phyloP scores from a whole-genome alignment of 2,888 invertebrate genomes.

The Lamellibrachia satsuma region DNA sequence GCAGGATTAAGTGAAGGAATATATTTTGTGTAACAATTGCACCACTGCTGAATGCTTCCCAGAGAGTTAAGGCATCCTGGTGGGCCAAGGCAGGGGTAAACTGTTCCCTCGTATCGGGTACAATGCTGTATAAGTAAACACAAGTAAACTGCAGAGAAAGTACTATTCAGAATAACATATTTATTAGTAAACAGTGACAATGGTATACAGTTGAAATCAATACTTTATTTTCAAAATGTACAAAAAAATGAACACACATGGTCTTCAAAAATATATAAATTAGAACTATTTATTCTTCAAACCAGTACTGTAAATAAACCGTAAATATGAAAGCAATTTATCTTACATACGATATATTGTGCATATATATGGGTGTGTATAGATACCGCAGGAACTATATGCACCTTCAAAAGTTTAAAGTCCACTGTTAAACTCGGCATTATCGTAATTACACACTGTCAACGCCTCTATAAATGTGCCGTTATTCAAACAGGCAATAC shows the following conservation, averaged over 20 bases:
- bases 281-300: slow-evolving; percentile 11
- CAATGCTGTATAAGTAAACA: background rate
- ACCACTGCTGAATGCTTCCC: too few relatives aligned
- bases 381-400: slow-evolving; percentile 1
- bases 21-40: too few relatives aligned
- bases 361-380: slow-evolving; percentile 17
- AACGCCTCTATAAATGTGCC: background rate
- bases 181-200: slow-evolving; percentile 17
- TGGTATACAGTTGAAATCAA: background rate
- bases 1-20: too few relatives aligned
- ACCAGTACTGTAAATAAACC: slow-evolving; percentile 17
- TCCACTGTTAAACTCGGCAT: slow-evolving; percentile 11
- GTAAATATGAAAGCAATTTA: slow-evolving; percentile 9
- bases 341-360: slow-evolving; percentile 4
- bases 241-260: slow-evolving; percentile 13
- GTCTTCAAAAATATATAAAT: slow-evolving; percentile 17
- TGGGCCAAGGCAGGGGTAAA: too few relatives aligned
- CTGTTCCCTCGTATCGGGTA: background rate
- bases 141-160: background rate
- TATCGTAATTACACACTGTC: background rate
- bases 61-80: too few relatives aligned
- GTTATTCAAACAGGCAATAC: background rate
- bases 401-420: slow-evolving; percentile 10
- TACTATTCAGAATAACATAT: background rate
- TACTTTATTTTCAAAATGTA: slow-evolving; percentile 17